Base-by-base conservation (phyloP, 1,140 invertebrate genomes). In the Drosophila quadrilineata region DNA sequence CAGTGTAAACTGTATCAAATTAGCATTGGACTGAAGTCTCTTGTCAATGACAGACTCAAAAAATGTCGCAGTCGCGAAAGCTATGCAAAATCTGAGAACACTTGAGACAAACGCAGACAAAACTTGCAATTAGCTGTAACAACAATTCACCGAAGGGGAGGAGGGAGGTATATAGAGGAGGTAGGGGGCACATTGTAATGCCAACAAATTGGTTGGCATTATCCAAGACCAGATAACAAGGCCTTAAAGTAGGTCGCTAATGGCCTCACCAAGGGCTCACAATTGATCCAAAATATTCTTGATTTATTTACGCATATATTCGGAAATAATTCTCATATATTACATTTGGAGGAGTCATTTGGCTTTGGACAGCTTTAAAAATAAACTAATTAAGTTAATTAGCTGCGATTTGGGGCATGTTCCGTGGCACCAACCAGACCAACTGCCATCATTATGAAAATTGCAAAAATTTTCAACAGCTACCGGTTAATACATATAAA, bases 371-470 rank as follows among this genome's bases (percentile, higher is more conserved):
- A n/a, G 35, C 58, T 54, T 68, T 68, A 49, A 68, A n/a, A 68
- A 68, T 68, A 68, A 63, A 68, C 65, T 68, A 68, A 68, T 68
- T 68, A 68, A 68, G 14, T 68, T 68, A 68, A 68, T 68, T 54
- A 68, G 58, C 65, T 68, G 36, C 43, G 65, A 63, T 63, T 68
- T 68, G 49, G 45, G 24, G 52, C 26, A 28, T 26, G 16, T 48
- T 19, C 31, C 43, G 31, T 33, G 24, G 56, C 50, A 38, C 33
- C 57, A 33, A 50, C 48, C 40, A 16, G 5, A n/a, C n/a, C 31
- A 33, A 16, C 40, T 40, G 64, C 14, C 59, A 24, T 68, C 59
- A 63, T 68, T 68, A 68, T 64, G 59, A 68, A 68, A 68, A 68
- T 63, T 68, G 29, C 59, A 54, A 53, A 52, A 49, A 67, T 56